Base-by-base conservation (phyloP, 2,888 invertebrate genomes). In the Diarsia rubi region DNA sequence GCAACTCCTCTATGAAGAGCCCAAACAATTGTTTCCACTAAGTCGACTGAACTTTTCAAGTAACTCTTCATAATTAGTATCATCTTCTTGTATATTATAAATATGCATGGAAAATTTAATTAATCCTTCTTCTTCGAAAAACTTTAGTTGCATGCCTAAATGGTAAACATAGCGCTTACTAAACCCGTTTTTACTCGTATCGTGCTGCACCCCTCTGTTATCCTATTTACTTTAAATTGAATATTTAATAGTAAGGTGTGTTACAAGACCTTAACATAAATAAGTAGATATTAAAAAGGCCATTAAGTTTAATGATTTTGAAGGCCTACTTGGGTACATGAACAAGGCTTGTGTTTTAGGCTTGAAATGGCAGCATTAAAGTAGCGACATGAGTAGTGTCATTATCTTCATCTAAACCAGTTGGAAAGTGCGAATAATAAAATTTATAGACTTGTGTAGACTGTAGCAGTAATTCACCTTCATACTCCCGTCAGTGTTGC, bases 211-310 rank as follows among this genome's bases (percentile, higher is more conserved):
- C 8, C 37, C 45, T 45, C 4, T 14, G 45, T 45, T 37, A 16
- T 66, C 27, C 78, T 66, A 27, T 78, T 63, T 37, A 24, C 11
- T 78, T 44, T 44, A 65, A 60, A n/a, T 24, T 49, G 21, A 57
- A 42, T 31, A 63, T 78, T 62, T 78, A 78, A 42, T 79, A 66
- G 47, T 37, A 2, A 79, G 12, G 21, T 45, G 45, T 59, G 37
- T 63, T 69, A 62, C 59, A 63, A 45, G 37, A 27, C 12, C 37
- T 57, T 82, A 65, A 59, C 37, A 77, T 63, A 64, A 64, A 64
- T 60, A 76, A 57, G 21, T 42, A 37, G 27, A 60, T 47, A 54
- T 65, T 65, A 83, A 83, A 83, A 78, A 79, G 66, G 52, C 78
- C 67, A 70, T 71, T 71, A 70, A 47, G 24, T 79, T 69, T 79